Conservation (phyloP, 1,140 invertebrate genomes). For the Belonocnema kinseyi region DNA sequence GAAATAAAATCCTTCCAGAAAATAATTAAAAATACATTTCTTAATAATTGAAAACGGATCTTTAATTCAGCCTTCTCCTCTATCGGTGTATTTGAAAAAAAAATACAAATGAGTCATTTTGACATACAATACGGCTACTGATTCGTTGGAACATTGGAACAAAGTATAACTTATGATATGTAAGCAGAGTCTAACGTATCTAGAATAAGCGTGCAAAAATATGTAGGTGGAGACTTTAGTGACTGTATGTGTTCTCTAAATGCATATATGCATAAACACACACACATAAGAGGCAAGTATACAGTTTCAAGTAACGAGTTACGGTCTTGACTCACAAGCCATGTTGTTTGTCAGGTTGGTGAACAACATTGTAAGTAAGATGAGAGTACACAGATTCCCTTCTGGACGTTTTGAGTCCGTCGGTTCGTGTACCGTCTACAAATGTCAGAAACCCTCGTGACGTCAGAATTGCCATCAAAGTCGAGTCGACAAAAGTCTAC, state of each 20-base stretch:
- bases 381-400: conserved; percentile 15
- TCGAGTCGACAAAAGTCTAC: conserved; percentile 21
- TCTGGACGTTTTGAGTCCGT: background rate
- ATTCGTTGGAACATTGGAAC: background rate
- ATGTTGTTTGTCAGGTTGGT: conserved; percentile 15
- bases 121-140: background rate
- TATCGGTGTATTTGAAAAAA: background rate
- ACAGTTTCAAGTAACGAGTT: conserved; percentile 9
- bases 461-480: conserved; percentile 21
- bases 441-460: conserved; percentile 18
- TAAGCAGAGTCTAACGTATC: conserved; percentile 1
- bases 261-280: too few species aligned
- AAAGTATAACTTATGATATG: background rate
- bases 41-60: too few species aligned
- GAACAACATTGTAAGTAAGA: conserved; percentile 32
- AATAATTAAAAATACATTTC: too few species aligned
- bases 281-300: background rate
- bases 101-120: conserved; percentile 3
- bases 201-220: background rate
- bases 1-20: too few species aligned
- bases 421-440: conserved; percentile 36
- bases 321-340: background rate
- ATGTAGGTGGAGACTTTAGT: too few species aligned
- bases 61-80: too few species aligned
- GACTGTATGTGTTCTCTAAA: too few species aligned